Evolutionary conservation across 1,140 invertebrate genomes (phyloP).

Genomic region (Centruroides vittatus): DNA sequence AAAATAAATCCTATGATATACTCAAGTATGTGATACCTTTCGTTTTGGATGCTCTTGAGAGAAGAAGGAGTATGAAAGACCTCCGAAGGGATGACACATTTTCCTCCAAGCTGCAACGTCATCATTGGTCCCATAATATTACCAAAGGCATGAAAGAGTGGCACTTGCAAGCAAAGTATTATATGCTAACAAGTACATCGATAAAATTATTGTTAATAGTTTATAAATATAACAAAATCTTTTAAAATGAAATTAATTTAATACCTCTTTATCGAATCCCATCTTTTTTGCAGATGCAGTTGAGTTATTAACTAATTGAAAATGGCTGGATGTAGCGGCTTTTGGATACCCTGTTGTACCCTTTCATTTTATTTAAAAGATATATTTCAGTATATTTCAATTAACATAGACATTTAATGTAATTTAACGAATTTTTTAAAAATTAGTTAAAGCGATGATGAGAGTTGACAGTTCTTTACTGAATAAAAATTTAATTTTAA

Average conservation of each 20-base stretch:
- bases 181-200: not conserved
- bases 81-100: too few species aligned
- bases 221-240: not conserved
- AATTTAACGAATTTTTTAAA: too few species aligned
- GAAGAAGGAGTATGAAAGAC: too few species aligned
- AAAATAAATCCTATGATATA: too few species aligned
- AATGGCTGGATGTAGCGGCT: slow-evolving; percentile 66
- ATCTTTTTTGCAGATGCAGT: slow-evolving; percentile 46
- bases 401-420: too few species aligned
- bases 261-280: slow-evolving; percentile 36
- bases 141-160: slow-evolving; percentile 86
- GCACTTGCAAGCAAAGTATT: slow-evolving; percentile 59
- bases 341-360: slow-evolving; percentile 79
- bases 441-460: too few species aligned
- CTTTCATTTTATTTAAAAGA: slow-evolving; percentile 25
- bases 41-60: too few species aligned
- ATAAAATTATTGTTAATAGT: not conserved
- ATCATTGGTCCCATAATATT: slow-evolving; percentile 42
- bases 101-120: too few species aligned
- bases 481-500: too few species aligned
- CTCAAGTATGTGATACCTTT: too few species aligned
- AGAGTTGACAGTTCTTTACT: too few species aligned
- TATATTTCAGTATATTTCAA: too few species aligned
- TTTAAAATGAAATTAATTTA: not conserved
- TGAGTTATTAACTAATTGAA: slow-evolving; percentile 72